A percentile compares a stretch with the other conserved stretches of the same genome.
Evolutionary conservation across 2,888 invertebrate genomes (phyloP).

Genomic region (Rhynchonema sp.): DNA sequence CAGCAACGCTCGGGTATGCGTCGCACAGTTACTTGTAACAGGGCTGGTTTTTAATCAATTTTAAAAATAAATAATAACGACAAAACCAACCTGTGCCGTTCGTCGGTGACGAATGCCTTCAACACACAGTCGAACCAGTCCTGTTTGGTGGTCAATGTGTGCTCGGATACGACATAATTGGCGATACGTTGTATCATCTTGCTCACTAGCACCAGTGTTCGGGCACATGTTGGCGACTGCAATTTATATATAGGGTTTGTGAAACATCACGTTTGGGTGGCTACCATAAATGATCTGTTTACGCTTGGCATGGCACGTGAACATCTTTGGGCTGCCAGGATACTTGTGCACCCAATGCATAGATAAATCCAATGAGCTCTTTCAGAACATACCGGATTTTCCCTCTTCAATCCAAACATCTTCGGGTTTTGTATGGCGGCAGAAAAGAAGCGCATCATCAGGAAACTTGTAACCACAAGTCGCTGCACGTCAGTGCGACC

Average conservation of each 20-base stretch:
- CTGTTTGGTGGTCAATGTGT: constrained; percentile 14
- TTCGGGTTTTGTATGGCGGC: constrained; percentile 24
- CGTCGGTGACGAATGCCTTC: constrained; percentile 15
- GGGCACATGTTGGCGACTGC: constrained; percentile 18
- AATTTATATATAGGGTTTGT: no score
- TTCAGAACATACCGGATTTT: constrained; percentile 14
- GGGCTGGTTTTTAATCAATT: no score
- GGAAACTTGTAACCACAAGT: constrained; percentile 22
- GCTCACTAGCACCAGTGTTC: constrained; percentile 23
- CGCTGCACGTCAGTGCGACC: constrained; percentile 13
- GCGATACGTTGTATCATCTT: constrained; percentile 23
- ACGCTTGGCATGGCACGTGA: no score
- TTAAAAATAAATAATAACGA: no score
- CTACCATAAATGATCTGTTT: no score
- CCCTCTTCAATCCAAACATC: constrained; percentile 18
- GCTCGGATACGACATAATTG: constrained; percentile 20
- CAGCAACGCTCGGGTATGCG: no score
- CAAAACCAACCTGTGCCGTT: constrained; percentile 16
- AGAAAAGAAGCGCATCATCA: constrained; percentile 26
- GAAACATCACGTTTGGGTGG: neutral
- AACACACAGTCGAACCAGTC: constrained; percentile 16
- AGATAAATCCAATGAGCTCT: no score
- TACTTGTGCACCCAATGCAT: no score
- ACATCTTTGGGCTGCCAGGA: no score
- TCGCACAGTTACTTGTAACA: no score